These are phyloP conservation scores for Meandrusa payeni DNA, from an alignment of 2,888 invertebrate species.

Conservation along the genomic window DNA sequence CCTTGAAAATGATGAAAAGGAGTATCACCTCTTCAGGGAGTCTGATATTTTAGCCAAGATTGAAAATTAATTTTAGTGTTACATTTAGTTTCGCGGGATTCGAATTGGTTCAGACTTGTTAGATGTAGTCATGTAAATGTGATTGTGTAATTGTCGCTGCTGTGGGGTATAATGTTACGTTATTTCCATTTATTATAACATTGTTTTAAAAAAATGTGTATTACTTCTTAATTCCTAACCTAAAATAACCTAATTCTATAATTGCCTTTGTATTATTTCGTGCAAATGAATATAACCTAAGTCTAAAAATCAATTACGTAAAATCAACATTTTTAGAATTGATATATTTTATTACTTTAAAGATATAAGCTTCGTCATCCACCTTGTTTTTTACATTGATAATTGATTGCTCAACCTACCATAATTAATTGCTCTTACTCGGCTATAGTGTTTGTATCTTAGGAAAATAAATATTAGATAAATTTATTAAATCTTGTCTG, in stretches of 20 bases:
- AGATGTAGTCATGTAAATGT: constrained; percentile 66
- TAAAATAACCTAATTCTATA: too few relatives aligned
- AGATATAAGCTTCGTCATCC: too few relatives aligned
- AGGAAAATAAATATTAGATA: too few relatives aligned
- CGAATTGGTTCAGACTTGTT: constrained; percentile 58
- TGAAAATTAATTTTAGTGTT: constrained; percentile 73
- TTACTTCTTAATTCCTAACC: constrained; percentile 34
- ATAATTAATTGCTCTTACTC: too few relatives aligned
- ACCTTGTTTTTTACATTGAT: too few relatives aligned
- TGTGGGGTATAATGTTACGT: constrained; percentile 59
- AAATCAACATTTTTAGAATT: too few relatives aligned
- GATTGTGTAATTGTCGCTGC: constrained; percentile 72
- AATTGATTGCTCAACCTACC: too few relatives aligned
- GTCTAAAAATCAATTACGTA: too few relatives aligned
- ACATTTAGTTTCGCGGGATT: constrained; percentile 57
- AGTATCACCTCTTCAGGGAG: constrained; percentile 97
- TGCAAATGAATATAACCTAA: constrained; percentile 15
- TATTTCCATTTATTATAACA: constrained; percentile 76
- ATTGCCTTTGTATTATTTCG: too few relatives aligned
- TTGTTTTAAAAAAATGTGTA: constrained; percentile 57
- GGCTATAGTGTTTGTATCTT: too few relatives aligned
- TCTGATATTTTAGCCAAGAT: constrained; percentile 97
- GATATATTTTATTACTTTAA: too few relatives aligned
- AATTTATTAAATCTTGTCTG: too few relatives aligned
- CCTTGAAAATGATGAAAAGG: constrained; percentile 93